phyloP scores from a whole-genome alignment of 92 coral and sea anemone species.

The Palythoa grandiflora region DNA sequence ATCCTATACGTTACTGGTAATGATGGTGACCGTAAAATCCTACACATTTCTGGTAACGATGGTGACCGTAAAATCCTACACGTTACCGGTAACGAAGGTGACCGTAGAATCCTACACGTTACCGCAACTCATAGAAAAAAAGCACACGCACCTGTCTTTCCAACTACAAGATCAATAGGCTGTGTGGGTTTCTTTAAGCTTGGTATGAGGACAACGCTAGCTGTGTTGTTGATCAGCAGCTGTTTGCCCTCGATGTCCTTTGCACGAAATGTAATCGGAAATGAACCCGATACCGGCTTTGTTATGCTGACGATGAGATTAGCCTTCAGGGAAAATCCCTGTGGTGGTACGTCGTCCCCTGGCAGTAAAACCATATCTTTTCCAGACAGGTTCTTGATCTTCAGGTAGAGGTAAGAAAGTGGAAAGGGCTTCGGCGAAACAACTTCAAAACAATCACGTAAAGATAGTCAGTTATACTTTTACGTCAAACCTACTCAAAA shows the following conservation, averaged over 20 bases:
- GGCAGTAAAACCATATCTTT: conserved; percentile 74
- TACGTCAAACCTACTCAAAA: background rate
- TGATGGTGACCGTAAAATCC: too few relatives aligned
- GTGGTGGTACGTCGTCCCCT: conserved; percentile 85
- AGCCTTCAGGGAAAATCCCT: conserved; percentile 78
- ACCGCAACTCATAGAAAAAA: background rate
- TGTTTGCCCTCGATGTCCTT: conserved; percentile 74
- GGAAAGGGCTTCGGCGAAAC: conserved; percentile 76
- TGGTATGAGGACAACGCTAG: conserved; percentile 71
- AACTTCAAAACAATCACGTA: conserved; percentile 63
- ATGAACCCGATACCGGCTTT: conserved; percentile 74
- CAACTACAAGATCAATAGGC: conserved; percentile 66
- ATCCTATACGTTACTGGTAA: too few relatives aligned
- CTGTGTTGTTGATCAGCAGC: conserved; percentile 74
- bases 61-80: too few relatives aligned
- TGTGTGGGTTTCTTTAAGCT: conserved; percentile 57
- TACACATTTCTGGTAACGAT: background rate
- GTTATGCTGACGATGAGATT: conserved; percentile 83
- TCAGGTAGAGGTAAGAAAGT: conserved; percentile 76
- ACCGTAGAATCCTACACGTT: too few relatives aligned
- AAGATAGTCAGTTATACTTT: background rate
- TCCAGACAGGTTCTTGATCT: conserved; percentile 80
- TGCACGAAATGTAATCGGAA: conserved; percentile 53
- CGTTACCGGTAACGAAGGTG: too few relatives aligned
- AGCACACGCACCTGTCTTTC: conserved; percentile 66